Conservation (phyloP, 1,140 invertebrate genomes). For the Drosophila albomicans region DNA sequence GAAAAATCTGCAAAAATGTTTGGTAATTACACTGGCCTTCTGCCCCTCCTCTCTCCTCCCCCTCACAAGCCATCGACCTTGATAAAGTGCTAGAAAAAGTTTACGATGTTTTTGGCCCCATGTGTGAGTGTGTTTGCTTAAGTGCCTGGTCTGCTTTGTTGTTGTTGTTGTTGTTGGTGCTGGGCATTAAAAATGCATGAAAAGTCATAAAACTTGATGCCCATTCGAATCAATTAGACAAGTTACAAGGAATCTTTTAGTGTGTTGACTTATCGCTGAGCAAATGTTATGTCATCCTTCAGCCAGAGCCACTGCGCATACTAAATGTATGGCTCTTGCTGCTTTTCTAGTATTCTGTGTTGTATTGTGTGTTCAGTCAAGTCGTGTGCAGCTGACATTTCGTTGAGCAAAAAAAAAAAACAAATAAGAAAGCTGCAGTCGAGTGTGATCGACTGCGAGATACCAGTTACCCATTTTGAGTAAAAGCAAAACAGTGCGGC, state of each 20-base stretch:
- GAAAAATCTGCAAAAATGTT: conserved; percentile 20
- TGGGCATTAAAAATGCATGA: conserved; percentile 63
- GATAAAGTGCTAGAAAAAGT: conserved; percentile 28
- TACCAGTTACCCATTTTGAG: no score
- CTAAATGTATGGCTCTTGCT: no score
- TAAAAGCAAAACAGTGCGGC: no score
- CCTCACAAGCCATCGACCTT: conserved; percentile 21
- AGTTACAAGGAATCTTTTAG: conserved; percentile 26
- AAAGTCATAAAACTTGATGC: conserved; percentile 41
- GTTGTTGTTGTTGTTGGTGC: conserved; percentile 23
- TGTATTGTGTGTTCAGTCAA: conserved; percentile 28
- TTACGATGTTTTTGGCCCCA: conserved; percentile 39
- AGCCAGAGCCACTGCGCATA: conserved; percentile 6
- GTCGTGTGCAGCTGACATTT: conserved; percentile 31
- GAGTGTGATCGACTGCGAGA: no score
- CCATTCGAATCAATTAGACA: conserved; percentile 53
- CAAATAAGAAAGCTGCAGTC: no score
- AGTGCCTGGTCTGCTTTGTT: conserved; percentile 19
- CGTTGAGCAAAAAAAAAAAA: not conserved
- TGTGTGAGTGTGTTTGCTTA: conserved; percentile 10
- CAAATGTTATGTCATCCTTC: conserved; percentile 68
- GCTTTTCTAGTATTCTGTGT: not conserved
- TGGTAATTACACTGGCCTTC: conserved; percentile 41
- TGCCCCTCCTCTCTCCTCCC: not conserved
- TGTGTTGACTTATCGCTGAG: conserved; percentile 35